phyloP scores from a whole-genome alignment of 2,888 invertebrate species.

The Dolichopus griseipennis region DNA sequence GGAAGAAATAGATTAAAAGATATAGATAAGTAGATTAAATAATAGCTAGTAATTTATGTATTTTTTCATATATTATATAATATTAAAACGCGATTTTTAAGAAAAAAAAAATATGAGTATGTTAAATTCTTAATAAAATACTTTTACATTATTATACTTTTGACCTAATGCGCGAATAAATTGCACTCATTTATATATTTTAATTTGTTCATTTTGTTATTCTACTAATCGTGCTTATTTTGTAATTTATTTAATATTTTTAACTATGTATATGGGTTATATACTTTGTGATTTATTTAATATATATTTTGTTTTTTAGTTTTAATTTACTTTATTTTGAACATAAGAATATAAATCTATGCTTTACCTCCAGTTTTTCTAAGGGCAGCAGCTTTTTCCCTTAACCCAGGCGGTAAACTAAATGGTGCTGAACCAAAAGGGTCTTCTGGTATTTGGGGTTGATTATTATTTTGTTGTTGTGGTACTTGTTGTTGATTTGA shows the following conservation, averaged over 20 bases:
- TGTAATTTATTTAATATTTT: constrained; percentile 8
- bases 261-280: constrained; percentile 12
- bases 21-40: no score
- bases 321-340: not conserved
- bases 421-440: constrained; percentile 79
- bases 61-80: no score
- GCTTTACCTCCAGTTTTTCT: constrained; percentile 46
- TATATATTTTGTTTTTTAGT: constrained; percentile 4
- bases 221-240: not conserved
- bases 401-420: constrained; percentile 52
- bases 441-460: constrained; percentile 51
- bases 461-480: constrained; percentile 14
- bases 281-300: constrained; percentile 13
- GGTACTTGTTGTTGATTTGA: constrained; percentile 8
- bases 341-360: constrained; percentile 32
- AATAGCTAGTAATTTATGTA: no score
- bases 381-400: constrained; percentile 42
- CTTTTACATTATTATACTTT: not conserved
- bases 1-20: no score
- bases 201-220: not conserved
- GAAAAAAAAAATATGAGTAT: no score
- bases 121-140: not conserved
- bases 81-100: no score
- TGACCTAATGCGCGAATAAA: not conserved
- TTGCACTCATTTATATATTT: not conserved